These are phyloP conservation scores for Micrastur ruficollis DNA, from an alignment of 2,797 vertebrate genomes.

Conservation along the genomic window DNA sequence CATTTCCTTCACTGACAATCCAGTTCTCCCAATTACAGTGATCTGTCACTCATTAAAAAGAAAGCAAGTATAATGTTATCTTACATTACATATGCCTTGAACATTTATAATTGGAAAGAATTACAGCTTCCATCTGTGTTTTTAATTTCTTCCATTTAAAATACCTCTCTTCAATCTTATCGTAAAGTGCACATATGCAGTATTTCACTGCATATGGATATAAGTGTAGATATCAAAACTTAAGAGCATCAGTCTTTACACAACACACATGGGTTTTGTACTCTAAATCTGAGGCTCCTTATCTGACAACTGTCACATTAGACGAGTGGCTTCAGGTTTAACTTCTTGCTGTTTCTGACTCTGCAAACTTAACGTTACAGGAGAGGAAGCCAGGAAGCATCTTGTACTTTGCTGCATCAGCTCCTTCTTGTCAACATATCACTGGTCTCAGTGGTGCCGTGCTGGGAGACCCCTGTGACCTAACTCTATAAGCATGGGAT, in stretches of 20 bases:
- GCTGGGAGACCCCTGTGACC: background rate
- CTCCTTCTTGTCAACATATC: background rate
- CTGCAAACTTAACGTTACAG: background rate
- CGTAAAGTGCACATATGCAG: background rate
- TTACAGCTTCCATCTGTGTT: constrained; percentile 67
- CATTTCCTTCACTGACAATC: background rate
- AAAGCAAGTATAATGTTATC: constrained; percentile 21
- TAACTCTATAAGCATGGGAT: background rate
- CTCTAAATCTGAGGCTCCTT: constrained; percentile 13
- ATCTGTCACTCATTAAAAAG: constrained; percentile 58
- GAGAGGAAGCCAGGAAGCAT: background rate
- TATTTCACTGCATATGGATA: constrained; percentile 35
- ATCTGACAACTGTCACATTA: background rate
- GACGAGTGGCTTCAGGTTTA: background rate
- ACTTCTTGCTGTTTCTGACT: background rate
- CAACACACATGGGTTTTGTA: background rate
- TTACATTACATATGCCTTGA: constrained; percentile 41
- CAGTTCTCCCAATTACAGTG: constrained; percentile 20
- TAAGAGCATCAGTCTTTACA: background rate
- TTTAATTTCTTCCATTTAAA: constrained; percentile 60
- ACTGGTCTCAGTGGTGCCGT: background rate
- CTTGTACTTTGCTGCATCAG: background rate
- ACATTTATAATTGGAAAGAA: constrained; percentile 58
- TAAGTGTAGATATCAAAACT: constrained; percentile 4
- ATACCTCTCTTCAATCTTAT: constrained; percentile 50